Evolutionary conservation across 2,888 invertebrate species (phyloP), one percentile per base, ranked within the genome.

Genomic region (Drosophila mayaguana): DNA sequence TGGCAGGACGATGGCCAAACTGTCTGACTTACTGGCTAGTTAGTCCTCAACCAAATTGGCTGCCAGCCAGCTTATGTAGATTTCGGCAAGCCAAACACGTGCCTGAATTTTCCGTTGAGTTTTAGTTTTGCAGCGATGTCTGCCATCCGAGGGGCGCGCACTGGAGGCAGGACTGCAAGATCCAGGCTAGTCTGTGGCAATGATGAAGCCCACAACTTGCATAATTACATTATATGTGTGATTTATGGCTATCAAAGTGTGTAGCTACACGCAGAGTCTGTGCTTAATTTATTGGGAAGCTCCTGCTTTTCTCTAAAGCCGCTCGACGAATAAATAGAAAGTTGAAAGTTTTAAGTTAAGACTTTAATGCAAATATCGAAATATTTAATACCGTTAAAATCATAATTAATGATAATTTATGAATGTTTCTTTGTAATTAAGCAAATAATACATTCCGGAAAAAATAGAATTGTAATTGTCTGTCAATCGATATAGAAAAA

Each of bases 191-290:
- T 40, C 53, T n/a, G 18, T 40, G 60, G 57, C 25, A 43, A 46
- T 51, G 62, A 80, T 78, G 69, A 62, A 71, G 71, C 73, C 83
- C 76, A 75, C 73, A 78, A 83, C 76, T 86, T 82, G 73, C 85
- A 86, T 86, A 86, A 89, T 86, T 86, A 85, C 88, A 88, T 88
- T 86, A 85, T 86, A 85, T 85, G 74, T 80, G 80, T 89, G 89
- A 86, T 86, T 86, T 86, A 86, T 85, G 85, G 80, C 78, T 82
- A 84, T 80, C 51, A 72, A 75, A 81, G 53, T 66, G 72, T 43
- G 61, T 55, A 40, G 32, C 69, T 55, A 40, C 32, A 34, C 11
- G 11, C 36, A 40, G 40, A 11, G 25, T 34, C 18, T 45, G 60
- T 38, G 63, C 61, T 54, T 65, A 70, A 70, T 57, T 72, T 67